Evolutionary conservation across 2,797 vertebrate species (phyloP).

Genomic region (Falco cherrug): DNA sequence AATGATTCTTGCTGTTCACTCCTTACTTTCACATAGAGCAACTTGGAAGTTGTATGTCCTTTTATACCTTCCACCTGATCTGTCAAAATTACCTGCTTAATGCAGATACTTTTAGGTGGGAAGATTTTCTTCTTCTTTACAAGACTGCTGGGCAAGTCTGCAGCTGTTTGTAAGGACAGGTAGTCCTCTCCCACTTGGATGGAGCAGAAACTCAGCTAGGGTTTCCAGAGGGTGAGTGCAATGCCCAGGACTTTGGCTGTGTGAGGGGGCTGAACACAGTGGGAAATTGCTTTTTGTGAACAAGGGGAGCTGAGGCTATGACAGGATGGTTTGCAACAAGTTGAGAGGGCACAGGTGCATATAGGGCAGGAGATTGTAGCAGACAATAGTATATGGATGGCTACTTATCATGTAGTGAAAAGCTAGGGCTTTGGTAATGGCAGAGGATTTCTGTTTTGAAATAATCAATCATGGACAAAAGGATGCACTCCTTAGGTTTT

Average conservation of each 20-base stretch:
- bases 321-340: neutral
- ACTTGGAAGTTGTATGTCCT: neutral
- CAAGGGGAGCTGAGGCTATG: neutral
- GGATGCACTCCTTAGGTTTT: neutral
- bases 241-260: neutral
- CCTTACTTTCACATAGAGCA: neutral
- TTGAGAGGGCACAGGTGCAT: neutral
- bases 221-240: neutral
- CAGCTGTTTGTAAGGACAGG: neutral
- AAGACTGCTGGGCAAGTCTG: neutral
- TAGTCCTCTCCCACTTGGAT: neutral
- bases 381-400: neutral
- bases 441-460: neutral
- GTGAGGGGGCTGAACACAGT: neutral
- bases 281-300: neutral
- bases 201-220: neutral
- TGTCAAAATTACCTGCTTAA: neutral
- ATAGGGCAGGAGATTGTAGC: neutral
- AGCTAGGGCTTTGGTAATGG: neutral
- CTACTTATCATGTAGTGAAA: neutral
- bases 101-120: neutral
- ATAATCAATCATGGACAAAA: neutral
- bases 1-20: slow-evolving; percentile 24
- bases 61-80: neutral
- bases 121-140: neutral